Evolutionary conservation across 2,888 invertebrate genomes (phyloP).

Genomic region (Troglohyphantes excavatus): DNA sequence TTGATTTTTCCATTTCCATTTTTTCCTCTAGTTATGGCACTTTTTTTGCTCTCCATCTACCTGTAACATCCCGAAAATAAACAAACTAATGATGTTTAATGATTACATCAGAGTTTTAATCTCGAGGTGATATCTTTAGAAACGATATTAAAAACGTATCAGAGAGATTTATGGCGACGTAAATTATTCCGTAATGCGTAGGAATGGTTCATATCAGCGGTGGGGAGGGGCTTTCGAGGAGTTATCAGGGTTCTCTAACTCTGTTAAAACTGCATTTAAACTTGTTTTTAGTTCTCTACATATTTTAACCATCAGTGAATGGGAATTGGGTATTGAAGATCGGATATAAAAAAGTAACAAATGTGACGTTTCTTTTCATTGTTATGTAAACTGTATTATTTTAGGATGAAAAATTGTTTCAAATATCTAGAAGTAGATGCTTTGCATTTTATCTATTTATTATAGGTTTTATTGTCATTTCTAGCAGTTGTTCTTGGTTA

Average conservation of each 20-base stretch:
- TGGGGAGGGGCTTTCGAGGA: background rate
- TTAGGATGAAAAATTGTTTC: too few species aligned
- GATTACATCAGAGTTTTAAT: conserved; percentile 74
- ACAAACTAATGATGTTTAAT: conserved; percentile 76
- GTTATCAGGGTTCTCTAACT: background rate
- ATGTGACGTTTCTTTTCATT: too few species aligned
- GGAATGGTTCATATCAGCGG: conserved; percentile 1
- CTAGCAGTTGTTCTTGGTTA: too few species aligned
- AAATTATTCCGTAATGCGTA: conserved; percentile 57
- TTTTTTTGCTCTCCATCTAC: conserved; percentile 34
- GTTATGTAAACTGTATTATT: too few species aligned
- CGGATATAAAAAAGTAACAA: too few species aligned
- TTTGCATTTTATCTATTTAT: too few species aligned
- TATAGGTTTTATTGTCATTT: too few species aligned
- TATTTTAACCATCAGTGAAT: too few species aligned
- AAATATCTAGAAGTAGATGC: too few species aligned
- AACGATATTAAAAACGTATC: conserved; percentile 73
- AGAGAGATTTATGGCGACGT: conserved; percentile 64
- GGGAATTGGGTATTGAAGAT: too few species aligned
- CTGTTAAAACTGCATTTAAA: conserved; percentile 7
- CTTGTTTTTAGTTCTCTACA: background rate
- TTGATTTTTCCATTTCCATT: conserved; percentile 69
- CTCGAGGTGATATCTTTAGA: conserved; percentile 59
- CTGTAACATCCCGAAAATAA: conserved; percentile 60
- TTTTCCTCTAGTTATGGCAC: conserved; percentile 40